A percentile compares a stretch with the other conserved stretches of the same genome.
These are phyloP conservation scores for Schizaphis graminum DNA, from an alignment of 2,888 invertebrate genomes.

Conservation along the genomic window DNA sequence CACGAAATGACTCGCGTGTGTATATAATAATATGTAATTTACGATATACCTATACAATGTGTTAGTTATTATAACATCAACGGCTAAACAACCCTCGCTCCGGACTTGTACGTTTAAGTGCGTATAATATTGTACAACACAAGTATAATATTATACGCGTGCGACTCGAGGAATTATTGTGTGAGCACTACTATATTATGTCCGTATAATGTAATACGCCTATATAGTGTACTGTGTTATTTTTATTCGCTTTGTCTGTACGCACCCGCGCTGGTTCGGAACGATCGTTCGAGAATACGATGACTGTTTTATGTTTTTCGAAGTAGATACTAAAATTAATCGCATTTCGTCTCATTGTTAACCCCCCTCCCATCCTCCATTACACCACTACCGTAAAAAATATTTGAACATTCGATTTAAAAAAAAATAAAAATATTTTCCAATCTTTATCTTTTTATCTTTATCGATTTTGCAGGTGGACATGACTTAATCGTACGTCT, in stretches of 20 bases:
- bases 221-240: too few relatives aligned
- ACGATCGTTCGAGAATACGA: too few relatives aligned
- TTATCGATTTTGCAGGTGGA: background rate
- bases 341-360: too few relatives aligned
- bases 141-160: background rate
- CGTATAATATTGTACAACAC: background rate
- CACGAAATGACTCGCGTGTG: background rate
- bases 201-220: background rate
- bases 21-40: background rate
- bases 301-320: too few relatives aligned
- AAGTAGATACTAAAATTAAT: too few relatives aligned
- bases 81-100: background rate
- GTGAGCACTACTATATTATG: too few relatives aligned
- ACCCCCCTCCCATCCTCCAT: fast-evolving
- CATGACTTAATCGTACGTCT: background rate
- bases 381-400: too few relatives aligned
- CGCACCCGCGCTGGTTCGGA: too few relatives aligned
- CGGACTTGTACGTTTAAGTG: background rate
- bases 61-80: conserved; percentile 20
- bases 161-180: background rate
- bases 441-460: background rate
- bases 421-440: background rate
- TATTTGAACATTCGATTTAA: background rate
- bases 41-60: background rate
- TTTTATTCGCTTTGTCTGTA: too few relatives aligned